Evolutionary conservation across 2,113 vertebrate genomes (phyloP).

Genomic region (Tychaedon coryphoeus): DNA sequence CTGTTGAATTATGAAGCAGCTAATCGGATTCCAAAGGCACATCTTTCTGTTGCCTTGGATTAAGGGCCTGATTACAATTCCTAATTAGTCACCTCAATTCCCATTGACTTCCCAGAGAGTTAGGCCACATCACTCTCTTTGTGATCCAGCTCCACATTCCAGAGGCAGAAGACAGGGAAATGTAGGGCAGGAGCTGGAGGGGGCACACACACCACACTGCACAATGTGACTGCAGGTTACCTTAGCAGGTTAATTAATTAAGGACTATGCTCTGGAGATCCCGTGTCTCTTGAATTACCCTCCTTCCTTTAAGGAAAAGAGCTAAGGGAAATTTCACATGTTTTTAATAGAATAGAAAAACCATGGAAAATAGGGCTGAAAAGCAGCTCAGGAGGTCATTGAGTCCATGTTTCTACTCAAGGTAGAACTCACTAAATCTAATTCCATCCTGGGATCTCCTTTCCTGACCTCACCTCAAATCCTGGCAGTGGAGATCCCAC

Average conservation of each 20-base stretch:
- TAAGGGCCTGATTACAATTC: conserved; percentile 16
- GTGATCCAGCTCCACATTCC: conserved; percentile 19
- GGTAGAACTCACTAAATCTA: conserved; percentile 14
- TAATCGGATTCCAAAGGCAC: not conserved
- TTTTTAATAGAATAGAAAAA: conserved; percentile 51
- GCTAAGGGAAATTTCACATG: conserved; percentile 39
- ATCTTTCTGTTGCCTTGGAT: not conserved
- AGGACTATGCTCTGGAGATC: conserved; percentile 57
- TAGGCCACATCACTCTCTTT: not conserved
- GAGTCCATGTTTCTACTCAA: conserved; percentile 19
- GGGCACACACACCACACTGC: not conserved
- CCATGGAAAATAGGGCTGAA: conserved; percentile 54
- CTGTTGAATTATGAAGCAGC: not conserved
- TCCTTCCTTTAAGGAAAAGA: conserved; percentile 51
- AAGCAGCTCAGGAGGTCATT: conserved; percentile 59
- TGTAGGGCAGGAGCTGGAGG: conserved; percentile 52
- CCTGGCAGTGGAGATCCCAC: not conserved
- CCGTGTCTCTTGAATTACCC: conserved; percentile 44
- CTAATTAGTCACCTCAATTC: conserved; percentile 16
- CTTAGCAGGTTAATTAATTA: conserved; percentile 64
- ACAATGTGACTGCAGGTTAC: conserved; percentile 51
- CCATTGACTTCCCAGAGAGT: conserved; percentile 7
- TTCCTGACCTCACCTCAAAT: not conserved
- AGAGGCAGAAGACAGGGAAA: not conserved
- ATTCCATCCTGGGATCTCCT: not conserved